Evolutionary conservation across 2,797 vertebrate genomes (phyloP).

Genomic region (Lemur catta): DNA sequence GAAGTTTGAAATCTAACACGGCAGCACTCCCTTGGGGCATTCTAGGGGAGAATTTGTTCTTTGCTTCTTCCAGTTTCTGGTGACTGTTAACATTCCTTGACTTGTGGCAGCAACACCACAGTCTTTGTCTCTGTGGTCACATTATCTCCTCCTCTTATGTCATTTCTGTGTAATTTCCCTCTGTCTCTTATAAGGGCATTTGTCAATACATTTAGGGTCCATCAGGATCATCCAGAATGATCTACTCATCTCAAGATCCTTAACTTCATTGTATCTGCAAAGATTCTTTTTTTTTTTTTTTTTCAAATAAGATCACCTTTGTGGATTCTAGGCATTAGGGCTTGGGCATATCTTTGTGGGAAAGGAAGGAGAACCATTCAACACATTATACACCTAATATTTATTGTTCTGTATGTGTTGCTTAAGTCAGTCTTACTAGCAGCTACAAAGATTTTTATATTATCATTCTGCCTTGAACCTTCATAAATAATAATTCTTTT

Average conservation of each 20-base stretch:
- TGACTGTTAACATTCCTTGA: neutral
- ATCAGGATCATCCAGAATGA: neutral
- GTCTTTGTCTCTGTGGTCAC: neutral
- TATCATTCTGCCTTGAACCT: slow-evolving; percentile 23
- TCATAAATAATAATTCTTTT: slow-evolving; percentile 45
- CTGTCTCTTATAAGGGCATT: neutral
- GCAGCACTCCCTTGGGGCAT: neutral
- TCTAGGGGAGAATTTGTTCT: neutral
- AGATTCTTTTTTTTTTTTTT: neutral
- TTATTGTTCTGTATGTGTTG: neutral
- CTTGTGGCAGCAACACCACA: neutral
- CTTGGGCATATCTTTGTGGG: neutral
- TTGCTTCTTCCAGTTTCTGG: neutral
- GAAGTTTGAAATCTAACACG: neutral
- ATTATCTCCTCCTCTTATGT: neutral
- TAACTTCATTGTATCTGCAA: neutral
- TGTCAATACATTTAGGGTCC: neutral
- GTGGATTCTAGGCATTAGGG: neutral
- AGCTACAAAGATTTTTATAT: slow-evolving; percentile 19
- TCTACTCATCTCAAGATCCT: neutral
- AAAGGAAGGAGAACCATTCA: too few relatives aligned
- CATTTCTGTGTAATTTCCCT: neutral
- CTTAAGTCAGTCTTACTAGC: neutral
- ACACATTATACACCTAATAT: neutral
- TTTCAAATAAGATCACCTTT: neutral